Percentiles rank a stretch among this genome's conserved stretches.
Conservation (phyloP, 2,888 invertebrate species). For the Masnerella sp. region DNA sequence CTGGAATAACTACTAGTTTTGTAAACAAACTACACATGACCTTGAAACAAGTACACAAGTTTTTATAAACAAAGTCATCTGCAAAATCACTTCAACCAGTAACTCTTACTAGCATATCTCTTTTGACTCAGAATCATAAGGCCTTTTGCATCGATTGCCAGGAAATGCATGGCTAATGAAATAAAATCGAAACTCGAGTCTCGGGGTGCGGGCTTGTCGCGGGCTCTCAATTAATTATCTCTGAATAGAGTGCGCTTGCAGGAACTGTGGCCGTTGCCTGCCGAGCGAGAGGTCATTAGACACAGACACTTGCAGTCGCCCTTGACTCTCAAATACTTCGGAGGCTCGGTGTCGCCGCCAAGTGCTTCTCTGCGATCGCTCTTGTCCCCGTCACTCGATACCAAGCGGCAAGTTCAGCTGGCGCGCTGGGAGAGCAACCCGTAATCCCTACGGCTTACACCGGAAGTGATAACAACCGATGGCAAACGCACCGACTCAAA, state of each 20-base stretch:
- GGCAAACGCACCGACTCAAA: too few relatives aligned
- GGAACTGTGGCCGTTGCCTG: slow-evolving; percentile 82
- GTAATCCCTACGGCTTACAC: slow-evolving; percentile 57
- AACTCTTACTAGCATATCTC: too few relatives aligned
- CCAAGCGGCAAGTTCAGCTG: slow-evolving; percentile 76
- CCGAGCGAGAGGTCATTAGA: slow-evolving; percentile 84
- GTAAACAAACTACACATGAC: too few relatives aligned
- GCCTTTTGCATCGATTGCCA: neutral
- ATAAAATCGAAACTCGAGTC: slow-evolving; percentile 52
- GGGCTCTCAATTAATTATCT: slow-evolving; percentile 43
- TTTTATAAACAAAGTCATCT: too few relatives aligned
- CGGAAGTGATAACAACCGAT: slow-evolving; percentile 11
- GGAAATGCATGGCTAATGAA: slow-evolving; percentile 23
- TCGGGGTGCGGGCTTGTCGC: slow-evolving; percentile 18
- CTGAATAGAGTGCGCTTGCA: slow-evolving; percentile 67
- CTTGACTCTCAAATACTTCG: slow-evolving; percentile 80
- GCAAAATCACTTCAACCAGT: too few relatives aligned
- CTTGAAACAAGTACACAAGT: too few relatives aligned
- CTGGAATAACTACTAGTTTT: too few relatives aligned
- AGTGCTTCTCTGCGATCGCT: slow-evolving; percentile 80
- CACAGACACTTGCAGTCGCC: slow-evolving; percentile 84
- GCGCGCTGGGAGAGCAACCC: slow-evolving; percentile 76
- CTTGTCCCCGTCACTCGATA: slow-evolving; percentile 80
- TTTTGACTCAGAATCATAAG: too few relatives aligned
- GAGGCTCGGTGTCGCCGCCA: slow-evolving; percentile 78